Evolutionary conservation across 64 coral and sea anemone genomes (phyloP).

Genomic region (Cladopsammia gracilis): DNA sequence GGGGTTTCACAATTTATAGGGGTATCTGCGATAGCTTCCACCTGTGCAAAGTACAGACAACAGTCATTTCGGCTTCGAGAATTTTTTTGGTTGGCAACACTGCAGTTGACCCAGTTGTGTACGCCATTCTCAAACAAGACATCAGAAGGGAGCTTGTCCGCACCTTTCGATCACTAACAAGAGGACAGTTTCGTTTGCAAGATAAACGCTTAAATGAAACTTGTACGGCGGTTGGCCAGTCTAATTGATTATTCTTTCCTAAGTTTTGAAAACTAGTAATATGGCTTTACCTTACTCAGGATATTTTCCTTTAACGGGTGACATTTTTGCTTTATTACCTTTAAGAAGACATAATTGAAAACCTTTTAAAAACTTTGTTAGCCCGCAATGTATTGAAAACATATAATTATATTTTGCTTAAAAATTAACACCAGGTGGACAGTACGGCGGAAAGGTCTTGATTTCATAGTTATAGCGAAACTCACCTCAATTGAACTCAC

Average conservation of each 20-base stretch:
- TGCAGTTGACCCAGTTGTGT: constrained; percentile 49
- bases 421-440: no score
- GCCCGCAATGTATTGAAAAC: no score
- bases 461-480: no score
- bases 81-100: constrained; percentile 31
- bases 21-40: constrained; percentile 7
- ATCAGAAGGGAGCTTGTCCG: constrained; percentile 21
- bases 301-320: no score
- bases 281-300: no score
- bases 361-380: no score
- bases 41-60: background rate
- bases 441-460: no score
- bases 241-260: background rate
- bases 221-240: background rate
- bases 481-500: no score
- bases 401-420: no score
- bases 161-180: background rate
- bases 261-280: background rate
- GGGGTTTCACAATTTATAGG: constrained; percentile 24
- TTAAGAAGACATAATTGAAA: no score
- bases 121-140: constrained; percentile 49
- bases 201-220: background rate
- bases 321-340: no score
- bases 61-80: background rate
- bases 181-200: background rate